These are phyloP conservation scores for Augochlorella aurata DNA, from an alignment of 2,888 invertebrate species.

Conservation along the genomic window DNA sequence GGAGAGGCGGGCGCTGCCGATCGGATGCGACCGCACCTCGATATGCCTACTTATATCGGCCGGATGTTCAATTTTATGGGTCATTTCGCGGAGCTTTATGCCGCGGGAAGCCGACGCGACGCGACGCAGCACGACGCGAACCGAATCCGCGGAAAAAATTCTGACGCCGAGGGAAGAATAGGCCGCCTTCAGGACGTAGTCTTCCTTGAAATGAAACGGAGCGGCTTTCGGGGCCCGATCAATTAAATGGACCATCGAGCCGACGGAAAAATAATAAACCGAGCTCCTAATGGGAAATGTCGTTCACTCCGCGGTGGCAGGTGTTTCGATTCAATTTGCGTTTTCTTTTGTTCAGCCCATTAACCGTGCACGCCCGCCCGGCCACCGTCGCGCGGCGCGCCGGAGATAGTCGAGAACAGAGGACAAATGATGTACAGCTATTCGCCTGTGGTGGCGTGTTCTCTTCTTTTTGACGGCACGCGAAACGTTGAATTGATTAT, in stretches of 20 bases:
- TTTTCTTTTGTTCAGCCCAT: neutral
- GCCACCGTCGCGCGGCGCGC: neutral
- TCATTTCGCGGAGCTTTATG: constrained; percentile 61
- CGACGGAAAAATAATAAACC: constrained; percentile 39
- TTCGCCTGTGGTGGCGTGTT: neutral
- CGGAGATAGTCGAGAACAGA: neutral
- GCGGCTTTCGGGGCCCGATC: constrained; percentile 20
- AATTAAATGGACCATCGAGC: constrained; percentile 35
- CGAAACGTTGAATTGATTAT: neutral
- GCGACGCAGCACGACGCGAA: neutral
- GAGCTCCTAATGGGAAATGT: constrained; percentile 18
- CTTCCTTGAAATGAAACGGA: constrained; percentile 53
- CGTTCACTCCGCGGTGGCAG: neutral
- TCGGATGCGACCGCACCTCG: constrained; percentile 47
- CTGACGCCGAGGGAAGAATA: constrained; percentile 1
- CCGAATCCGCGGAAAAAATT: constrained; percentile 48
- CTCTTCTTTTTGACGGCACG: neutral
- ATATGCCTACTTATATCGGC: constrained; percentile 56
- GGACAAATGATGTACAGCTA: constrained; percentile 6
- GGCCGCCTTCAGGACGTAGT: constrained; percentile 23
- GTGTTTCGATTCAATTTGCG: constrained; percentile 32
- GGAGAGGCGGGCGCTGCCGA: constrained; percentile 14
- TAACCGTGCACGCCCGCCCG: neutral
- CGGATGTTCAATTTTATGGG: constrained; percentile 67
- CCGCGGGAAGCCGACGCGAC: neutral